Percentiles rank a stretch among this genome's conserved stretches.
phyloP scores from a whole-genome alignment of 1,140 invertebrate genomes.

The Bombus terrestris region DNA sequence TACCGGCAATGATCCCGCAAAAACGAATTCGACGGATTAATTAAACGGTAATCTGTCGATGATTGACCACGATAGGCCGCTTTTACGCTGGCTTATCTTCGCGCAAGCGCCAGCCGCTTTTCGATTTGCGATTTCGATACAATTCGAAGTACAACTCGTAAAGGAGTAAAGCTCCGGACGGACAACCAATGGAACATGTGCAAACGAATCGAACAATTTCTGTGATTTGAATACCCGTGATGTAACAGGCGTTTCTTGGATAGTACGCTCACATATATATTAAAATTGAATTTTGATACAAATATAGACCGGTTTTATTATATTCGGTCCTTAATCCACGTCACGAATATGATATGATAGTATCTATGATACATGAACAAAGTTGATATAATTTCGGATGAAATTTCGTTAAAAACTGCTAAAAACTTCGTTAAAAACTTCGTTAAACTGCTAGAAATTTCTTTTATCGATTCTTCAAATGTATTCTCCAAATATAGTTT shows the following conservation, averaged over 20 bases:
- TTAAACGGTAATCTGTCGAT: conserved; percentile 53
- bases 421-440: no score
- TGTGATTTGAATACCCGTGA: not conserved
- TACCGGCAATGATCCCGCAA: conserved; percentile 34
- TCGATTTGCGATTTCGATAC: conserved; percentile 19
- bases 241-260: not conserved
- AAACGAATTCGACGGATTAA: conserved; percentile 55
- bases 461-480: not conserved
- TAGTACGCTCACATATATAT: no score
- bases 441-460: not conserved
- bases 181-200: not conserved
- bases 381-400: no score
- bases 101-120: not conserved
- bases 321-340: no score
- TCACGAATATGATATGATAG: no score
- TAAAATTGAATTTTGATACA: no score
- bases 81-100: conserved; percentile 43
- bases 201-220: not conserved
- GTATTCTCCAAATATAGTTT: not conserved
- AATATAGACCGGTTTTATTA: no score
- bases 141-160: conserved; percentile 16
- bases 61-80: conserved; percentile 47
- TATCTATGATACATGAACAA: no score
- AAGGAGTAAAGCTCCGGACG: conserved; percentile 22
- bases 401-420: not conserved